Base-by-base conservation (phyloP, 2,888 invertebrate species). In the Bellardia bayeri region DNA sequence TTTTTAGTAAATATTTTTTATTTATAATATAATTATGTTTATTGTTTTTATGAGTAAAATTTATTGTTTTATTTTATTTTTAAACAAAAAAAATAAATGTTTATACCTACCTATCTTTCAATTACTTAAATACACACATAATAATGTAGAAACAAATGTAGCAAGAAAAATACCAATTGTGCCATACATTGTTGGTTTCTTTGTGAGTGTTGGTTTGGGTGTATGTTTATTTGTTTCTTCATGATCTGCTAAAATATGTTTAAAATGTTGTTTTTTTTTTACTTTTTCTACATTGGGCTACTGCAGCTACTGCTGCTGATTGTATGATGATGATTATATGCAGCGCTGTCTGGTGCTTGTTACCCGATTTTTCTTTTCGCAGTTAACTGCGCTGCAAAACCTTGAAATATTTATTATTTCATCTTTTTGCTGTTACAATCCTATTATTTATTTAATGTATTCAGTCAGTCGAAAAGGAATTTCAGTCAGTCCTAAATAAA, bases 341-440 rank as follows among this genome's bases (percentile, higher is more conserved):
- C 74, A 69, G 85, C 80, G 80, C 74, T 85, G 85, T 81, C 69
- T 81, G 69, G 80, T 81, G 71, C 49, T 72, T 69, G 56, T 79
- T 84, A 82, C 85, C 82, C 72, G 85, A 85, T 85, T 87, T 84
- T 81, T 69, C 81, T 88, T 86, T 89, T 85, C 85, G 86, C 75
- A 86, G 90, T 89, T 86, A 83, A 89, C 90, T 89, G 90, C 90
- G 90, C 91, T 89, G 91, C 91, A 90, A 92, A 91, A 91, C 92
- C 91, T 91, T 90, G 91, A 87, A 87, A 79, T 88, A 89, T 89
- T 91, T 89, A 89, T 90, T 88, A 89, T 90, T 66, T 91, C 89
- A 90, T 91, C 90, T 71, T 66, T 84, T 66, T 78, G 45, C 56
- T 82, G 74, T 75, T 82, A 68, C 74, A 90, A 75, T 82, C 51